Evolutionary conservation across 2,113 vertebrate genomes (phyloP).

Genomic region (Eclectus roratus): DNA sequence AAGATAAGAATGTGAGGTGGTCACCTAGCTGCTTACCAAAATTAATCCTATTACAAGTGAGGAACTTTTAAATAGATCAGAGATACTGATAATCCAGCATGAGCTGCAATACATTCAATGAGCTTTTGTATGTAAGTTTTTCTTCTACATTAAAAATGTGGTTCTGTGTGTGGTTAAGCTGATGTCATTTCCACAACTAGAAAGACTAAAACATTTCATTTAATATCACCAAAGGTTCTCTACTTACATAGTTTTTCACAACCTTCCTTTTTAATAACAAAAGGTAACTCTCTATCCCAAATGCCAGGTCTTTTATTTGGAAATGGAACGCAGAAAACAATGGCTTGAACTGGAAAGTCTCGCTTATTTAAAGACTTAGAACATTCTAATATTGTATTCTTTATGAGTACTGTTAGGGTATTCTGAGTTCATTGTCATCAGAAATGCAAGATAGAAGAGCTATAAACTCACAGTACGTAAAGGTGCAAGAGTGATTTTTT

Average conservation of each 20-base stretch:
- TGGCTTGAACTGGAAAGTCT: conserved; percentile 22
- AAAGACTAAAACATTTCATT: not conserved
- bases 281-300: not conserved
- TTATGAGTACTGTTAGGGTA: not conserved
- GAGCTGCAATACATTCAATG: not conserved
- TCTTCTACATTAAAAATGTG: not conserved
- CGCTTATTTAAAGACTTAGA: not conserved
- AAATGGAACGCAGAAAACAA: conserved; percentile 37
- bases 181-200: not conserved
- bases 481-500: not conserved
- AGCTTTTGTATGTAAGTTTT: not conserved
- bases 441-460: not conserved
- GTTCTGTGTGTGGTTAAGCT: not conserved
- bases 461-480: not conserved
- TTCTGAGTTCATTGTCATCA: not conserved
- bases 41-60: not conserved
- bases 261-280: not conserved
- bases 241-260: not conserved
- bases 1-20: not conserved
- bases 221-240: not conserved
- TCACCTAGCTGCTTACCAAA: not conserved
- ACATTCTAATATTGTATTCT: not conserved
- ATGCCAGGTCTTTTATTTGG: conserved; percentile 51
- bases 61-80: not conserved
- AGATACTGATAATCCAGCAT: not conserved